Percentiles rank a stretch among this genome's conserved stretches.
Conservation (phyloP, 2,113 vertebrate species). For the Platysternon megacephalum region DNA sequence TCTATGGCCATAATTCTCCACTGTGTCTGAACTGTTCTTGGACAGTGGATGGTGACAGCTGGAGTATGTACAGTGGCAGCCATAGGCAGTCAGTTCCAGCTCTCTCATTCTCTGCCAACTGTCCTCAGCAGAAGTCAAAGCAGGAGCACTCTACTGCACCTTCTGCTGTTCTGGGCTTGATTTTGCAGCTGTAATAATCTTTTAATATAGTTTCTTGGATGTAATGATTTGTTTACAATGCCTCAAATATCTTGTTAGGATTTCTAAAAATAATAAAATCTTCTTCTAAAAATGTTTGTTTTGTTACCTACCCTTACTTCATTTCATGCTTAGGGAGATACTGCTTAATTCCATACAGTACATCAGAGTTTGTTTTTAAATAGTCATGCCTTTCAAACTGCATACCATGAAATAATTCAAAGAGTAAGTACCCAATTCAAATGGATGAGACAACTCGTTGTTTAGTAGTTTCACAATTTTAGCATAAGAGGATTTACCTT, state of each 20-base stretch:
- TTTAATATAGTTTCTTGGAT: not conserved
- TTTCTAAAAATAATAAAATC: conserved; percentile 22
- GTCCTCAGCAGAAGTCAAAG: not conserved
- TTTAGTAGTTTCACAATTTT: conserved; percentile 30
- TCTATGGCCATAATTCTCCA: not conserved
- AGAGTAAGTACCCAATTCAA: conserved; percentile 51
- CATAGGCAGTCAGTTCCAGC: not conserved
- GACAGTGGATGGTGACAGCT: fast-evolving
- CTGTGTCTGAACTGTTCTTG: not conserved
- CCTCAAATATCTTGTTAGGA: conserved; percentile 6
- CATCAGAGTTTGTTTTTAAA: conserved; percentile 38
- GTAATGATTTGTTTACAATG: not conserved
- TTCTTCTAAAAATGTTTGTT: conserved; percentile 49
- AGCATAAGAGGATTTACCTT: conserved; percentile 60
- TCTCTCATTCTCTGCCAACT: not conserved
- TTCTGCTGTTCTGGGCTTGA: not conserved
- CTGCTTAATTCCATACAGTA: conserved; percentile 28
- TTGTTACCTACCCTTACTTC: conserved; percentile 43
- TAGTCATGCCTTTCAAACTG: conserved; percentile 38
- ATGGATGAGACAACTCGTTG: conserved; percentile 40
- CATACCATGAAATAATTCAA: not conserved
- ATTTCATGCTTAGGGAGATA: conserved; percentile 60
- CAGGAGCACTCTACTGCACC: not conserved
- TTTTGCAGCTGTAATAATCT: not conserved
- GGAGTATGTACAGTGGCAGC: not conserved